A percentile compares a stretch with the other conserved stretches of the same genome.
Conservation (phyloP, 53 echinoderm and acorn worm genomes). For the Paelopatides confundens region DNA sequence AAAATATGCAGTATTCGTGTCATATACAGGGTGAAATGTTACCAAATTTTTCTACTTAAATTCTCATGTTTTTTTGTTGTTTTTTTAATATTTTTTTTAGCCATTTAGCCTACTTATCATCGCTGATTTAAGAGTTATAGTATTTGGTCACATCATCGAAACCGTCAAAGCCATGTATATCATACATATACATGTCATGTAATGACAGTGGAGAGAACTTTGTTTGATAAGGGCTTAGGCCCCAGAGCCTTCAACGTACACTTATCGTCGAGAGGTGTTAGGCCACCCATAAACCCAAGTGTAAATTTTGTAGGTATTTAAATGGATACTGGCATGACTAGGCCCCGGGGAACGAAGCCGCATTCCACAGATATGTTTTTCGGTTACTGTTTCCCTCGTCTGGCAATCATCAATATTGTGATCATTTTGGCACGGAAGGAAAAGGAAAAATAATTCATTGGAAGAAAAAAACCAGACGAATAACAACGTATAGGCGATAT, state of each 20-base stretch:
- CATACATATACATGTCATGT: no score
- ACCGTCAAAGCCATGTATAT: background rate
- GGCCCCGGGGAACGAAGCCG: slow-evolving; percentile 28
- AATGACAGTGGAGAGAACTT: background rate
- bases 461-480: no score
- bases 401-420: slow-evolving; percentile 48
- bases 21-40: no score
- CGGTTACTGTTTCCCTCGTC: slow-evolving; percentile 29
- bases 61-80: background rate
- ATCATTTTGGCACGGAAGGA: background rate
- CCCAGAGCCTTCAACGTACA: background rate
- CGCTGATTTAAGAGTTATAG: background rate
- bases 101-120: background rate
- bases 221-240: slow-evolving; percentile 14
- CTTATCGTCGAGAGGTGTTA: background rate
- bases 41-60: background rate
- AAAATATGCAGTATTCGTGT: background rate
- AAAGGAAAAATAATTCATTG: no score
- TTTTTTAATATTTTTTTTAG: background rate
- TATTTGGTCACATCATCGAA: background rate
- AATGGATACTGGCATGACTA: slow-evolving; percentile 19
- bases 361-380: slow-evolving; percentile 48
- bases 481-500: no score
- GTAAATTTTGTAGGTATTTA: slow-evolving; percentile 37
- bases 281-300: slow-evolving; percentile 45